Conservation (phyloP, 2,888 invertebrate species). For the Tetrapedia diversipes region DNA sequence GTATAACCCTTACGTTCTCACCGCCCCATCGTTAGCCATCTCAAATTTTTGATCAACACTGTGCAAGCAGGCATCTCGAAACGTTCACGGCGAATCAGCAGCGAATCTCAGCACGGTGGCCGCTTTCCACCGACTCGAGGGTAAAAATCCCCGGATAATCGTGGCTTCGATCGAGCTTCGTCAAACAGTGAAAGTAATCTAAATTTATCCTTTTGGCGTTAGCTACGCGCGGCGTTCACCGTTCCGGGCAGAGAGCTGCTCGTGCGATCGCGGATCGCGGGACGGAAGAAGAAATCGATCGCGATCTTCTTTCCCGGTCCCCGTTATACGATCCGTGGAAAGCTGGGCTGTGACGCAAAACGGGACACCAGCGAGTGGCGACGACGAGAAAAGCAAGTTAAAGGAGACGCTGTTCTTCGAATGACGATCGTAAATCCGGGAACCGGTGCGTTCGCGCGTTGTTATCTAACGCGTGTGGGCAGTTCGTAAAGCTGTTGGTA, state of each 20-base stretch:
- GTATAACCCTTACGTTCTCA: no score
- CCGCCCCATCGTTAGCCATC: no score
- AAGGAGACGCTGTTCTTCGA: neutral
- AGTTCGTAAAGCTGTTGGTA: neutral
- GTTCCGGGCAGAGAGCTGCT: conserved; percentile 20
- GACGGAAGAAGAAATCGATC: conserved; percentile 61
- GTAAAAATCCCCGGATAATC: conserved; percentile 39
- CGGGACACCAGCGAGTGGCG: no score
- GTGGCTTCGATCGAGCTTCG: conserved; percentile 51
- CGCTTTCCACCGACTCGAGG: no score
- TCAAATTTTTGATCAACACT: no score
- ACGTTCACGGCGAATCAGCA: no score
- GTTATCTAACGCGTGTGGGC: neutral
- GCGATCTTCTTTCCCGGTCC: conserved; percentile 39
- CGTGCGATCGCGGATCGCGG: conserved; percentile 45
- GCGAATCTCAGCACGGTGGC: no score
- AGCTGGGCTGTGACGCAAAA: conserved; percentile 10
- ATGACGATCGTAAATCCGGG: conserved; percentile 9
- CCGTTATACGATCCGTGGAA: conserved; percentile 55
- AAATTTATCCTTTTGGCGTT: conserved; percentile 54
- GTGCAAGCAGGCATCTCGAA: no score
- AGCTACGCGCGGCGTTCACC: conserved; percentile 20
- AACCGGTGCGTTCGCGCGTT: neutral
- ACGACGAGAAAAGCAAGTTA: neutral
- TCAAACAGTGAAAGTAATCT: conserved; percentile 67